Conservation (phyloP, 2,888 invertebrate species). For the Notocelia uddmanniana region DNA sequence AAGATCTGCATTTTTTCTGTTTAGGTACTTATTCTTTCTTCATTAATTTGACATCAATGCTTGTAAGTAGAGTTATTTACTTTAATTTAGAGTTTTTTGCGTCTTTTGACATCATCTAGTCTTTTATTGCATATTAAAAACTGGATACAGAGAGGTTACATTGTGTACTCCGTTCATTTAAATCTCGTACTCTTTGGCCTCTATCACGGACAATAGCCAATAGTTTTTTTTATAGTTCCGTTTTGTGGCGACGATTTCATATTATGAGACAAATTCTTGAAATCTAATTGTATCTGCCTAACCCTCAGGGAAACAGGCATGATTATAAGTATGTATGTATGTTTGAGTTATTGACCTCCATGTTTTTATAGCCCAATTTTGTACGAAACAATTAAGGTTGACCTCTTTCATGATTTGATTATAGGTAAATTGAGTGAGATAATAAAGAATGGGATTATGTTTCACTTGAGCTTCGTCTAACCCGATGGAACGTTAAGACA, state of each 20-base stretch:
- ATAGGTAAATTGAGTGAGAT: too few relatives aligned
- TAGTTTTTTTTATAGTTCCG: constrained; percentile 1
- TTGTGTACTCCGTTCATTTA: background rate
- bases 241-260: background rate
- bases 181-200: background rate
- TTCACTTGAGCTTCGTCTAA: too few relatives aligned
- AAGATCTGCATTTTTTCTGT: too few relatives aligned
- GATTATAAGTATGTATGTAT: too few relatives aligned
- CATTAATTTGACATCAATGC: too few relatives aligned
- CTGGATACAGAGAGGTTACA: background rate
- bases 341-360: background rate
- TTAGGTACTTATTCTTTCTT: too few relatives aligned
- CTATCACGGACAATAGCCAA: constrained; percentile 6
- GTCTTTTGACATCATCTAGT: too few relatives aligned
- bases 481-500: too few relatives aligned
- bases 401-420: background rate
- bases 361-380: background rate
- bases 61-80: too few relatives aligned
- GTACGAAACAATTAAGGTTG: background rate
- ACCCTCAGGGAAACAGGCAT: too few relatives aligned
- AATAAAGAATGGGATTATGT: too few relatives aligned
- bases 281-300: background rate
- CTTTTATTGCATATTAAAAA: background rate
- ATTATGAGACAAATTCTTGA: constrained; percentile 5
- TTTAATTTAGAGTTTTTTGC: too few relatives aligned